These are phyloP conservation scores for Strix aluco DNA, from an alignment of 2,113 vertebrate species.

Conservation along the genomic window DNA sequence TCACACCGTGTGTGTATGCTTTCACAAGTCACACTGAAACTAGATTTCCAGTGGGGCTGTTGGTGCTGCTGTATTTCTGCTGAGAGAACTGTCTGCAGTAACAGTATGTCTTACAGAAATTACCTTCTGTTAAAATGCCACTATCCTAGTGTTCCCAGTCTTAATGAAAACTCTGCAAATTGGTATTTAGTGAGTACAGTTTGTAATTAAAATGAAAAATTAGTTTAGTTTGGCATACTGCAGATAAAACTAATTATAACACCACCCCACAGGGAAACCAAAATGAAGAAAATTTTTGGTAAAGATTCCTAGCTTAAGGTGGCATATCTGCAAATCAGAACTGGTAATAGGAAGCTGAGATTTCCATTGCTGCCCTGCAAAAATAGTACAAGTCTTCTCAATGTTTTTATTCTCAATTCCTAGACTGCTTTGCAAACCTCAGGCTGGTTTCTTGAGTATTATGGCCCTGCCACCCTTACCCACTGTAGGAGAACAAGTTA, in stretches of 20 bases:
- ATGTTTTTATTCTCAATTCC: neutral
- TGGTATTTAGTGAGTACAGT: neutral
- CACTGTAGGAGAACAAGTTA: neutral
- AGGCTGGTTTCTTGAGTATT: neutral
- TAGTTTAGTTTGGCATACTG: neutral
- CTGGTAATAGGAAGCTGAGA: neutral
- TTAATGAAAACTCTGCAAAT: neutral
- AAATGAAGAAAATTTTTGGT: neutral
- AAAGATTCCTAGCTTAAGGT: neutral
- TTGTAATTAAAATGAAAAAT: neutral
- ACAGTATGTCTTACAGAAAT: neutral
- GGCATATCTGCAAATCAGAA: neutral
- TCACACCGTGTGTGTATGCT: accelerated
- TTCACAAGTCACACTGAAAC: neutral
- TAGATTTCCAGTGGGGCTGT: neutral
- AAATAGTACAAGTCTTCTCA: neutral
- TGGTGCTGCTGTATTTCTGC: neutral
- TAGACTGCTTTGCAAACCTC: neutral
- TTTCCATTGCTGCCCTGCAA: neutral
- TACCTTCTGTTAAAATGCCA: neutral
- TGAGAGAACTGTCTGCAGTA: neutral
- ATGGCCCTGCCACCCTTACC: neutral
- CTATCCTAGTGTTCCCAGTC: neutral
- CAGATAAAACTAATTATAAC: neutral
- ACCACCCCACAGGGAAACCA: neutral